These are phyloP conservation scores for Rutpela maculata DNA, from an alignment of 2,888 invertebrate species.

Conservation along the genomic window DNA sequence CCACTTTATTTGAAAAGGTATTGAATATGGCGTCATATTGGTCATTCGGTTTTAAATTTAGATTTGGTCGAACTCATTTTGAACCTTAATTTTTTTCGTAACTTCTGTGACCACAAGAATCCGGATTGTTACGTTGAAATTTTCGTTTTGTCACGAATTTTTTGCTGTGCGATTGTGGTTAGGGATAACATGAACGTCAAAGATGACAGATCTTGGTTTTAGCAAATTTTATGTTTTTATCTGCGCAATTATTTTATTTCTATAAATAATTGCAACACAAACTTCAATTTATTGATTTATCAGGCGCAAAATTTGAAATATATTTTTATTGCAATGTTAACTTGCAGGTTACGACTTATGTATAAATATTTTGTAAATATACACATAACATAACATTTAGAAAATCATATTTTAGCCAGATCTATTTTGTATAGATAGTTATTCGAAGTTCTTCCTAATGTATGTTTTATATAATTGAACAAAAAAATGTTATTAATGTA, in stretches of 20 bases:
- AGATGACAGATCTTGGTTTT: slow-evolving; percentile 30
- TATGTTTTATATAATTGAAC: background rate
- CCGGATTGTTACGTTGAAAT: slow-evolving; percentile 27
- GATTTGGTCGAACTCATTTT: slow-evolving; percentile 51
- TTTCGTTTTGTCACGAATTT: slow-evolving; percentile 36
- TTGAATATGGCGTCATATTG: slow-evolving; percentile 75
- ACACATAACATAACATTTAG: background rate
- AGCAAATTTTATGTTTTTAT: slow-evolving; percentile 42
- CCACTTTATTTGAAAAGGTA: slow-evolving; percentile 71
- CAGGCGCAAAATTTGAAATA: slow-evolving; percentile 34
- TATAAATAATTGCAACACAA: slow-evolving; percentile 57
- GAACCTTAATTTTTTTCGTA: slow-evolving; percentile 36
- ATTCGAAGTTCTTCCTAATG: background rate
- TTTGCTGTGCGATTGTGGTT: slow-evolving; percentile 31
- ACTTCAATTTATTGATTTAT: slow-evolving; percentile 41
- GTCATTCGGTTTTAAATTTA: slow-evolving; percentile 72
- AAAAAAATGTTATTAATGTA: slow-evolving; percentile 16
- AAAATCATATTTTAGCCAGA: background rate
- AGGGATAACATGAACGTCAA: slow-evolving; percentile 9
- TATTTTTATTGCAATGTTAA: background rate
- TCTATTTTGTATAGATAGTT: background rate
- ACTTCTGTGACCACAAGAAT: slow-evolving; percentile 6
- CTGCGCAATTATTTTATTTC: slow-evolving; percentile 53
- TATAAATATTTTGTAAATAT: background rate
- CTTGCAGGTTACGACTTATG: background rate